Evolutionary conservation across 2,888 invertebrate genomes (phyloP), one percentile per base, ranked within the genome.

Genomic region (Thereva unica): DNA sequence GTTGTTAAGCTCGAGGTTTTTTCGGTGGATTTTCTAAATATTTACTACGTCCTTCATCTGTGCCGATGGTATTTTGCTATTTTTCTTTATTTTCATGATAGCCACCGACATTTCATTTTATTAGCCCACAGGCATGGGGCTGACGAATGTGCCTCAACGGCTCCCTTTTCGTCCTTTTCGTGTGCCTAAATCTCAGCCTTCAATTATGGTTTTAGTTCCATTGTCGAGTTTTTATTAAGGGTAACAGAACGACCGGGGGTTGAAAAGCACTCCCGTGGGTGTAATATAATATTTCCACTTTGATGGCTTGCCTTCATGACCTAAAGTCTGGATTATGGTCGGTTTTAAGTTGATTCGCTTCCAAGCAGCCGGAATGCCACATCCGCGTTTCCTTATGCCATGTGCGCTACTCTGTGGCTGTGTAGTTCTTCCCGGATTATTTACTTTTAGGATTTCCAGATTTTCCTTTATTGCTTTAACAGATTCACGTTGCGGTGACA

Each of bases 201-300:
- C 59, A 59, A 59, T 59, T 59, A 59, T 47, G 59, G 59, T 38
- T 47, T 59, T 59, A 59, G 59, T 59, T 59, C 59, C 47, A 59
- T 59, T 59, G 59, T 59, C 38, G 37, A 40, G 59, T 47, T 59
- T 59, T 59, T 59, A 59, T 59, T 59, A 59, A 59, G 59, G 59
- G 59, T 47, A 47, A 59, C 59, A 47, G 47, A 59, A 40, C 59
- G 55, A 35, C 12, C 47, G 47, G 47, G 47, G 47, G 38, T 23
- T 35, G 38, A 37, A 59, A 59, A 40, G 59, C 59, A 59, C 59
- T 59, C 47, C 40, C 23, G 23, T 35, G 59, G 59, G 59, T 47
- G 47, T 42, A 59, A 59, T 47, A 47, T 37, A 35, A 59, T 59
- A 47, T 37, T 59, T 59, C 47, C 10, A 40, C 5, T 12, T 12